Evolutionary conservation across 2,113 vertebrate genomes (phyloP).

Genomic region (Boulengeromyrus knoepffleri): DNA sequence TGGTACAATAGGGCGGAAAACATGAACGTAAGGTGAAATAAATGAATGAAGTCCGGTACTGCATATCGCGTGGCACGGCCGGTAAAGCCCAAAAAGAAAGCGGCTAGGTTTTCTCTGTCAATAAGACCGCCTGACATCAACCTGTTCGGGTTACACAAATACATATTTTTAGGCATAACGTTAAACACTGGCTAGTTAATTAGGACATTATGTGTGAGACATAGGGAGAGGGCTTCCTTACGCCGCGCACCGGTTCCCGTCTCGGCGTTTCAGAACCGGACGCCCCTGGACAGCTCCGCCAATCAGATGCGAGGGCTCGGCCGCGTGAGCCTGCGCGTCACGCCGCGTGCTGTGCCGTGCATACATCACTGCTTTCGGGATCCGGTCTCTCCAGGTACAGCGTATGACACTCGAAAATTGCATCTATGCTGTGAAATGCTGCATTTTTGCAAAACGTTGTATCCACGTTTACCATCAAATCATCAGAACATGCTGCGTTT

Average conservation of each 20-base stretch:
- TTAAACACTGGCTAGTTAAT: not conserved
- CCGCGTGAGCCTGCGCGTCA: slow-evolving; percentile 41
- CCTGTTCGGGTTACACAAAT: not conserved
- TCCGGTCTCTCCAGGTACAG: not conserved
- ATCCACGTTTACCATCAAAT: not conserved
- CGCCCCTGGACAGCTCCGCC: slow-evolving; percentile 60
- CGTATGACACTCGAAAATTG: not conserved
- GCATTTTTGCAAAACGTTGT: not conserved
- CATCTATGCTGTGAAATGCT: not conserved
- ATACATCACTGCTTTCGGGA: not conserved
- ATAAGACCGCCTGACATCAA: not conserved
- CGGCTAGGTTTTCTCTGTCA: no score
- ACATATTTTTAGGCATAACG: not conserved
- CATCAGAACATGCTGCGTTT: not conserved
- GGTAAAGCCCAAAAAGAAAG: not conserved
- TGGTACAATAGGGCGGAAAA: slow-evolving; percentile 6
- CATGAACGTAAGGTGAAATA: not conserved
- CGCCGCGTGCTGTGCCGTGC: not conserved
- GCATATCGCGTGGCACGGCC: not conserved
- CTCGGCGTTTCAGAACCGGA: slow-evolving; percentile 57
- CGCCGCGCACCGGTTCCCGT: slow-evolving; percentile 31
- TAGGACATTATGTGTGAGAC: not conserved
- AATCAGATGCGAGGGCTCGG: slow-evolving; percentile 35
- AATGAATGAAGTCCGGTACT: not conserved
- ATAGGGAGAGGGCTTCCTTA: not conserved